These are phyloP conservation scores for Euzophera pinguis DNA, from an alignment of 2,888 invertebrate species.

Conservation along the genomic window DNA sequence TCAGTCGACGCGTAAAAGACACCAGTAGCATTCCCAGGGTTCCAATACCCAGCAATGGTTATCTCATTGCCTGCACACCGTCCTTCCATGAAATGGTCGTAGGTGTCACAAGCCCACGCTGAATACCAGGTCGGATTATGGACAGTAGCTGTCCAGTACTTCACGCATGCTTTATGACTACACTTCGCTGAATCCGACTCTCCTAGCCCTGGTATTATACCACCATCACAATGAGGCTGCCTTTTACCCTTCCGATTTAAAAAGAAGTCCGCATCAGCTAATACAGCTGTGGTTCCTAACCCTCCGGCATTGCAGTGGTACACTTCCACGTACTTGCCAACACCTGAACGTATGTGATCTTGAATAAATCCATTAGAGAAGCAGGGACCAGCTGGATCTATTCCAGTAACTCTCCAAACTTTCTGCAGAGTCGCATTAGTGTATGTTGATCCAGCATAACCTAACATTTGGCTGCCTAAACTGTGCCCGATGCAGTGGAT, in stretches of 20 bases:
- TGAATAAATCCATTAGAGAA: slow-evolving; percentile 60
- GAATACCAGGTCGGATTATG: slow-evolving; percentile 49
- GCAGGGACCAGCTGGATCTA: slow-evolving; percentile 72
- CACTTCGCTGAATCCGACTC: slow-evolving; percentile 63
- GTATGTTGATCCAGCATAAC: slow-evolving; percentile 48
- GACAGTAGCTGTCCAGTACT: slow-evolving; percentile 56
- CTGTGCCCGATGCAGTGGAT: slow-evolving; percentile 68
- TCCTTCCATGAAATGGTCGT: slow-evolving; percentile 50
- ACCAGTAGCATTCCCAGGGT: slow-evolving; percentile 67
- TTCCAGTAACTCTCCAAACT: slow-evolving; percentile 57
- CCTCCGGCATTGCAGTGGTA: slow-evolving; percentile 81
- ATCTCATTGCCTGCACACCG: slow-evolving; percentile 55
- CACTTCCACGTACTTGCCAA: slow-evolving; percentile 80
- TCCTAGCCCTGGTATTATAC: slow-evolving; percentile 52
- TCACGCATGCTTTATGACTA: slow-evolving; percentile 65
- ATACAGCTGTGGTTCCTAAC: slow-evolving; percentile 67
- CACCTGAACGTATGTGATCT: slow-evolving; percentile 71
- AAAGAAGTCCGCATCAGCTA: slow-evolving; percentile 80
- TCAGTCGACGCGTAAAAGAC: slow-evolving; percentile 64
- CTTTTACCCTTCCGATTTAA: slow-evolving; percentile 78
- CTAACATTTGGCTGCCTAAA: slow-evolving; percentile 63
- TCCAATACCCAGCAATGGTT: slow-evolving; percentile 62
- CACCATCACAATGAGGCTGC: slow-evolving; percentile 75
- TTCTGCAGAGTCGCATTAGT: slow-evolving; percentile 51
- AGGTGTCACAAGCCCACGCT: slow-evolving; percentile 60